Evolutionary conservation across 2,797 vertebrate species (phyloP).

Genomic region (Chelidonichthys spinosus): DNA sequence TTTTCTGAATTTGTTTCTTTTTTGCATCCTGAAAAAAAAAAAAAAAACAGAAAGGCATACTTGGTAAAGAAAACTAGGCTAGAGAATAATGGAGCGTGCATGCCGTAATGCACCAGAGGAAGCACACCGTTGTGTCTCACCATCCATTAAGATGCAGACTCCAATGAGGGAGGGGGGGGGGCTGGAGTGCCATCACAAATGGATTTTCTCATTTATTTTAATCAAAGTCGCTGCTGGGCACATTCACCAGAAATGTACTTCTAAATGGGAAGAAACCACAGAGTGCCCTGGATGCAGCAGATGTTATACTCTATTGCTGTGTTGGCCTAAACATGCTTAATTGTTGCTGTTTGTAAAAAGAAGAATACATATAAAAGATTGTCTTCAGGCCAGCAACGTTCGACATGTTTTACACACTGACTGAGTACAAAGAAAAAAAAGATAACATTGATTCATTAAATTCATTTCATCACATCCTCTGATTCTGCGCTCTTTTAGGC

Average conservation of each 20-base stretch:
- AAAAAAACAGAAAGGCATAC: conserved; percentile 11
- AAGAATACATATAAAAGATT: neutral
- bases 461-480: conserved; percentile 21
- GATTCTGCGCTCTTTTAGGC: conserved; percentile 46
- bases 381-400: neutral
- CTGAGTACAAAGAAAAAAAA: neutral
- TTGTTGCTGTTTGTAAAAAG: conserved; percentile 3
- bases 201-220: conserved; percentile 79
- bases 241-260: conserved; percentile 59
- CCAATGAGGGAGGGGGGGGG: conserved; percentile 18
- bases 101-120: conserved; percentile 14
- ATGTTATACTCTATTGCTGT: neutral
- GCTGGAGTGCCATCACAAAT: conserved; percentile 57
- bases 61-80: conserved; percentile 22
- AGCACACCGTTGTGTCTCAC: conserved; percentile 18
- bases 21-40: neutral
- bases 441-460: conserved; percentile 11
- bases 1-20: conserved; percentile 33
- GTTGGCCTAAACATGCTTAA: neutral
- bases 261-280: conserved; percentile 36
- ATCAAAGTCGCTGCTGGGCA: conserved; percentile 68
- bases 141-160: conserved; percentile 61
- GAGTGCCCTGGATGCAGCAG: conserved; percentile 10
- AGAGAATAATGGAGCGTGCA: conserved; percentile 33
- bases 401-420: conserved; percentile 10